Evolutionary conservation across 2,888 invertebrate species (phyloP).

Genomic region (Ernsta delagoae): DNA sequence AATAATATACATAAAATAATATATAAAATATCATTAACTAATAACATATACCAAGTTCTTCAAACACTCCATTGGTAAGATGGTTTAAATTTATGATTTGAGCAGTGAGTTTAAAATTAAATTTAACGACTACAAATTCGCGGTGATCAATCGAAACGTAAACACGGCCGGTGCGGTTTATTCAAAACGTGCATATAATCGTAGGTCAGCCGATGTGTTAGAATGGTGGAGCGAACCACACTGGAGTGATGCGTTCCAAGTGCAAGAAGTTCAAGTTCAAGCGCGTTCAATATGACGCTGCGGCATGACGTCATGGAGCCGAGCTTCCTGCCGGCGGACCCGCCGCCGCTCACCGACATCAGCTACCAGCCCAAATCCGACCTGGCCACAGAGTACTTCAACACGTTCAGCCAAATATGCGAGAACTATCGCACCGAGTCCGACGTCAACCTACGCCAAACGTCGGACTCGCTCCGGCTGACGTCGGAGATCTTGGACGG

Average conservation of each 20-base stretch:
- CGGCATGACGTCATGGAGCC: conserved; percentile 78
- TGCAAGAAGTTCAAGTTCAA: conserved; percentile 63
- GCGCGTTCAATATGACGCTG: conserved; percentile 59
- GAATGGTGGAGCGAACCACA: conserved; percentile 57
- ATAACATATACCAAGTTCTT: too few species aligned
- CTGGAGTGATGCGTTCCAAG: conserved; percentile 65
- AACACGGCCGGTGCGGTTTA: conserved; percentile 34
- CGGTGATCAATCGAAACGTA: conserved; percentile 40
- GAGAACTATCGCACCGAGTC: conserved; percentile 71
- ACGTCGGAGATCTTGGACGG: conserved; percentile 69
- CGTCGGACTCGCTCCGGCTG: conserved; percentile 70
- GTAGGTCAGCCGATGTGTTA: conserved; percentile 27
- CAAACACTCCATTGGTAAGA: too few species aligned
- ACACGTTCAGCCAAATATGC: conserved; percentile 78
- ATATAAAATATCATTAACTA: too few species aligned
- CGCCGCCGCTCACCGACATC: conserved; percentile 78
- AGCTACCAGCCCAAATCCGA: conserved; percentile 69
- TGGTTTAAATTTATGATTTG: background rate
- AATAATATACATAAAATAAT: too few species aligned
- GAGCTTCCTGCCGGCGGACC: conserved; percentile 83
- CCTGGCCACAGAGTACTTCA: conserved; percentile 75
- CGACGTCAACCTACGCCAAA: conserved; percentile 67
- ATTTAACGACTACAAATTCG: background rate
- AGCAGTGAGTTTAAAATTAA: too few species aligned
- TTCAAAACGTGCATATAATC: background rate